Conservation (phyloP, 92 coral and sea anemone species). For the Palythoa grandis region DNA sequence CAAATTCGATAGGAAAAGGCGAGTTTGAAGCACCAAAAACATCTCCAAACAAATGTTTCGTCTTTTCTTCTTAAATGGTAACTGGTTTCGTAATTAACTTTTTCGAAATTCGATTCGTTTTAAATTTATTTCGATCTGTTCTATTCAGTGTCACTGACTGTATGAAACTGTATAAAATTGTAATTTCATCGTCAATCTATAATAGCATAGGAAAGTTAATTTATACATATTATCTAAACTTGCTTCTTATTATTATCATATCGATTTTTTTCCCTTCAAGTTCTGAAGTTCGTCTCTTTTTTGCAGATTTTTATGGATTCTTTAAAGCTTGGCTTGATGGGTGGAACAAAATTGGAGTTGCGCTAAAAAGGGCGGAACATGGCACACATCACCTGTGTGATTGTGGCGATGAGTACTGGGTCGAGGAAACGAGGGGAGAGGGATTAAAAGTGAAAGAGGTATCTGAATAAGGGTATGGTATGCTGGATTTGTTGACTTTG, state of each 20-base stretch:
- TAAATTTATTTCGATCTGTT: no score
- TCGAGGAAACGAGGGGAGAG: slow-evolving; percentile 45
- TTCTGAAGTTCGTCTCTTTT: background rate
- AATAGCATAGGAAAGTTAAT: background rate
- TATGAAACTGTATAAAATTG: background rate
- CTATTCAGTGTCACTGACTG: background rate
- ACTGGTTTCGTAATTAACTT: background rate
- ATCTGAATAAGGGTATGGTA: slow-evolving; percentile 79
- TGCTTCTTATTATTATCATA: no score
- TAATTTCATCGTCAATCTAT: background rate
- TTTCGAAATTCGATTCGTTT: background rate
- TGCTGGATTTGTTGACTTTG: slow-evolving; percentile 87
- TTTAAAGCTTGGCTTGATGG: background rate
- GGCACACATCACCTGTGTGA: slow-evolving; percentile 20
- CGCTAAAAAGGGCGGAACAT: background rate
- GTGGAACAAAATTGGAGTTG: background rate
- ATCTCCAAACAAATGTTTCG: background rate
- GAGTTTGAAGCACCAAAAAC: background rate
- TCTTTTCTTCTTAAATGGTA: background rate
- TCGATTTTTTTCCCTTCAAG: background rate
- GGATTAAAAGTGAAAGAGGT: slow-evolving; percentile 62
- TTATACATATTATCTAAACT: background rate
- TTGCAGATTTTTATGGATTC: background rate
- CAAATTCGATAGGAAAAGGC: background rate
- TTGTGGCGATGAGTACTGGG: slow-evolving; percentile 33